Percentiles rank a stretch among this genome's conserved stretches.
Evolutionary conservation across 2,888 invertebrate genomes (phyloP).

Genomic region (Crocallis elinguaria): DNA sequence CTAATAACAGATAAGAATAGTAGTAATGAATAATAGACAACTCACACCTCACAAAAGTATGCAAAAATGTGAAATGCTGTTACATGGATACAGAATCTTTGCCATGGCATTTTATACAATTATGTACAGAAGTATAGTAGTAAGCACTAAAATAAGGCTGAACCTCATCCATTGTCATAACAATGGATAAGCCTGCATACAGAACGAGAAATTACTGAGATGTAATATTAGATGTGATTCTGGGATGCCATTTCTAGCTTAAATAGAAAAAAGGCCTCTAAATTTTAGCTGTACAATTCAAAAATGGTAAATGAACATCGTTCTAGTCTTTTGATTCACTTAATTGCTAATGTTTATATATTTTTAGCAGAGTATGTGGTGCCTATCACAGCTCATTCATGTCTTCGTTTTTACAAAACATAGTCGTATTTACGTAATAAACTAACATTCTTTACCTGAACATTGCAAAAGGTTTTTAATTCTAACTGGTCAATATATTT

Average conservation of each 20-base stretch:
- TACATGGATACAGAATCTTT: background rate
- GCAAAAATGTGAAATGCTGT: constrained; percentile 1
- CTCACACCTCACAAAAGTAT: constrained; percentile 2
- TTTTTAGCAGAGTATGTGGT: constrained; percentile 22
- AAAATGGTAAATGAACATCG: background rate
- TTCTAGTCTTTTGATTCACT: constrained; percentile 2
- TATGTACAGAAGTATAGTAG: background rate
- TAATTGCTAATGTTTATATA: constrained; percentile 1
- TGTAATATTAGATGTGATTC: background rate
- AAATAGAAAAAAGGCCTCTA: no score
- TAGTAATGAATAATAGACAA: constrained; percentile 22
- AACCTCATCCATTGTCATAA: no score
- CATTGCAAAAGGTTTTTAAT: no score
- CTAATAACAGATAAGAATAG: no score
- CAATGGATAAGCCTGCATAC: no score
- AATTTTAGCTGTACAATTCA: no score
- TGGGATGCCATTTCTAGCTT: no score
- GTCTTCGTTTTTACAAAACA: constrained; percentile 8
- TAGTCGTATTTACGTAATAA: no score
- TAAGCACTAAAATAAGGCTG: no score
- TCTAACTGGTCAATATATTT: no score
- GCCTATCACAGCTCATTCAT: constrained; percentile 25
- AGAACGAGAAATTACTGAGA: background rate
- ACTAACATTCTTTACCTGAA: no score
- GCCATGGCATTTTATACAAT: background rate